A percentile compares a stretch with the other conserved stretches of the same genome.
These are phyloP conservation scores for Netta rufina DNA, from an alignment of 2,797 vertebrate genomes.

Conservation along the genomic window DNA sequence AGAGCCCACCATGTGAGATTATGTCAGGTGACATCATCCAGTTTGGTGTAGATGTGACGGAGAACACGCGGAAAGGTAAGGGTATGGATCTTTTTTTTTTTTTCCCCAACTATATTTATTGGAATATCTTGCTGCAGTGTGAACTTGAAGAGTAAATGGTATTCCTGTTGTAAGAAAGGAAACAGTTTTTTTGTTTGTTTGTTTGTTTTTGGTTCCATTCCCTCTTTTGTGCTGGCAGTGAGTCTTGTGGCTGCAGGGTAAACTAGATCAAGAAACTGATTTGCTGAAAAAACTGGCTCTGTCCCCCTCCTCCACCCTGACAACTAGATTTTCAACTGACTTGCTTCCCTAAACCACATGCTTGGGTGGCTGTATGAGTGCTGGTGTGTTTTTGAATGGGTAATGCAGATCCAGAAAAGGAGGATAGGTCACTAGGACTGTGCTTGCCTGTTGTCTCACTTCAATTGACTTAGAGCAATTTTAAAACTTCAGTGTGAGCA, in stretches of 20 bases:
- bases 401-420: neutral
- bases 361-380: neutral
- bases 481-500: neutral
- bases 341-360: neutral
- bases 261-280: neutral
- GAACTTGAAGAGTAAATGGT: neutral
- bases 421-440: neutral
- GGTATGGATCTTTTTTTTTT: constrained; percentile 59
- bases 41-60: constrained; percentile 97
- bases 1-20: constrained; percentile 98
- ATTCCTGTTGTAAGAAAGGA: neutral
- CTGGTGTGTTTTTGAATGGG: neutral
- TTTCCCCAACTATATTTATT: neutral
- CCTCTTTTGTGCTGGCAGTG: neutral
- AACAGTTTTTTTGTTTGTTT: neutral
- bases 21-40: constrained; percentile 98
- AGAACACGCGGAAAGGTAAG: constrained; percentile 99
- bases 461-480: neutral
- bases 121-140: neutral
- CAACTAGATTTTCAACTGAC: neutral
- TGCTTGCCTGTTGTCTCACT: neutral
- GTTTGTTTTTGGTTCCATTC: neutral
- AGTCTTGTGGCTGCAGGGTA: neutral
- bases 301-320: fast-evolving
- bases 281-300: neutral